Evolutionary conservation across 2,113 vertebrate species (phyloP).

Genomic region (Gnathonemus echidnorhynchus): DNA sequence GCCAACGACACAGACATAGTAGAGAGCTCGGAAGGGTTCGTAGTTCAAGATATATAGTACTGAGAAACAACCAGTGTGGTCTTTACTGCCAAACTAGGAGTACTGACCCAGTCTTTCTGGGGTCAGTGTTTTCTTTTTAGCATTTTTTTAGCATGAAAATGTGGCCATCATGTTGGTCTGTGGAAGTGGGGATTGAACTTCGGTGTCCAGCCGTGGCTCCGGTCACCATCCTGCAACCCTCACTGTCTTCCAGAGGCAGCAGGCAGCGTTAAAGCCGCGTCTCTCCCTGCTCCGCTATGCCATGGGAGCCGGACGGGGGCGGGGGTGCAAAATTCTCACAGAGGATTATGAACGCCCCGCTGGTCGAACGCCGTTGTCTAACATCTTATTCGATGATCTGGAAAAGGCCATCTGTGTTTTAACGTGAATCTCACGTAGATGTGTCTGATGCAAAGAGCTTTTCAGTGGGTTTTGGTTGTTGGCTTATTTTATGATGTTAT

Average conservation of each 20-base stretch:
- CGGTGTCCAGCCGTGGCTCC: background rate
- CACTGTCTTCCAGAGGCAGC: background rate
- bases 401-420: background rate
- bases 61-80: background rate
- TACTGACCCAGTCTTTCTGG: background rate
- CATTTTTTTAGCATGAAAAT: background rate
- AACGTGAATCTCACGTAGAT: background rate
- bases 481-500: background rate
- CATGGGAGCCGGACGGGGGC: background rate
- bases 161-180: background rate
- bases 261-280: background rate
- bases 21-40: background rate
- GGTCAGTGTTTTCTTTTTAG: background rate
- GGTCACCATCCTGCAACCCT: background rate
- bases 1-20: background rate
- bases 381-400: conserved; percentile 9
- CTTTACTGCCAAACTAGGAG: background rate
- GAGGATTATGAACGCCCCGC: background rate
- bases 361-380: background rate
- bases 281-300: background rate
- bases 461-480: background rate
- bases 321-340: background rate
- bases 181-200: background rate
- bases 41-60: background rate
- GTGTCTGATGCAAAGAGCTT: background rate